Evolutionary conservation across 2,888 invertebrate genomes (phyloP).

Genomic region (Reticulitermes lucifugus): DNA sequence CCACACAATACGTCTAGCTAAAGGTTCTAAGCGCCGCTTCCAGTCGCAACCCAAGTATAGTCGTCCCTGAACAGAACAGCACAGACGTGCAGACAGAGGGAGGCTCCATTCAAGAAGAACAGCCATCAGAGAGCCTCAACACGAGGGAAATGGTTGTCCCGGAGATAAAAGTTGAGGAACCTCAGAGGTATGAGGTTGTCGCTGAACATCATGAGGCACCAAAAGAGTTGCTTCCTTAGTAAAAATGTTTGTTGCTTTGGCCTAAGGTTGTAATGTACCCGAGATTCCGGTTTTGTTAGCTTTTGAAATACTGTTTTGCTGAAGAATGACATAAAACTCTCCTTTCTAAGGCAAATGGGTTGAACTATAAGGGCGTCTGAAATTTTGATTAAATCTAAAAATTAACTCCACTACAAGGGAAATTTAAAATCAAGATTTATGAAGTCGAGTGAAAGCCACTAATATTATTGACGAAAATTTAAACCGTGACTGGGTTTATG

Average conservation of each 20-base stretch:
- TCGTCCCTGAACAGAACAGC: constrained; percentile 5
- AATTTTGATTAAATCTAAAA: no score
- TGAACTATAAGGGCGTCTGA: no score
- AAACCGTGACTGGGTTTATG: no score
- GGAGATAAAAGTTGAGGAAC: constrained; percentile 4
- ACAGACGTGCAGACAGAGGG: background rate
- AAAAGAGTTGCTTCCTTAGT: background rate
- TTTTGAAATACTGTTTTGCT: no score
- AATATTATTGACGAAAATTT: no score
- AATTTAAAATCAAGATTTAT: no score
- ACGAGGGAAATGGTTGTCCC: background rate
- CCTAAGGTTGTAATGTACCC: background rate
- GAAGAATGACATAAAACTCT: no score
- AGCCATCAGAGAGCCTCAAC: background rate
- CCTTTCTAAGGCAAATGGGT: no score
- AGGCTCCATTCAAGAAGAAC: background rate
- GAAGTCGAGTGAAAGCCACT: no score
- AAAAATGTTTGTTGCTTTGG: no score
- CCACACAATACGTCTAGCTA: constrained; percentile 57
- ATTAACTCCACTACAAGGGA: no score
- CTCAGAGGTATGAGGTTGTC: background rate
- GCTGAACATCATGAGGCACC: constrained; percentile 21
- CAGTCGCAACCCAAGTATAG: constrained; percentile 24
- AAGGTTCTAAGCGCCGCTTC: constrained; percentile 43
- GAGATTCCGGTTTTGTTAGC: background rate